Percentiles rank a stretch among this genome's conserved stretches.
These are phyloP conservation scores for Lasaia peninsularis DNA, from an alignment of 1,140 invertebrate species.

Conservation along the genomic window DNA sequence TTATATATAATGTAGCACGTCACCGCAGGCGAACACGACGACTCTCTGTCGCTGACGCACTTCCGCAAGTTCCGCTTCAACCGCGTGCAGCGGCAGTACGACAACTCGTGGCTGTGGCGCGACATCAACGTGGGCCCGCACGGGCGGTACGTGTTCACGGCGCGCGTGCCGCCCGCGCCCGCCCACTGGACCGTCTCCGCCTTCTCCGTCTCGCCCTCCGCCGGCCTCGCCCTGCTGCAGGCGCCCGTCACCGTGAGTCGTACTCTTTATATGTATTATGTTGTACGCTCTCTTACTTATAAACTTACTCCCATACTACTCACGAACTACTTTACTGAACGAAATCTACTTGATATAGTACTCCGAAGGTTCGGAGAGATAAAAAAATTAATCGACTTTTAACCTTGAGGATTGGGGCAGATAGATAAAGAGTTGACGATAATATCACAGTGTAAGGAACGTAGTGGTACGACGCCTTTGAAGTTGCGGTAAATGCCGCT, in stretches of 20 bases:
- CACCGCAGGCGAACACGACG: conserved; percentile 73
- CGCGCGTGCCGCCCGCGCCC: conserved; percentile 84
- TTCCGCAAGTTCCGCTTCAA: conserved; percentile 92
- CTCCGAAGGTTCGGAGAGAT: too few relatives aligned
- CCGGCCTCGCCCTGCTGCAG: conserved; percentile 91
- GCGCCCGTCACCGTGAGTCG: conserved; percentile 85
- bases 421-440: too few relatives aligned
- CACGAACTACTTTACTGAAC: too few relatives aligned
- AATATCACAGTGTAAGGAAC: too few relatives aligned
- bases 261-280: too few relatives aligned
- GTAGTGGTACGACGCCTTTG: too few relatives aligned
- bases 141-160: conserved; percentile 90
- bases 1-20: background rate
- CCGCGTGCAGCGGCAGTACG: conserved; percentile 91
- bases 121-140: conserved; percentile 96
- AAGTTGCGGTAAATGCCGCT: too few relatives aligned
- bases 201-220: conserved; percentile 90
- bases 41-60: conserved; percentile 81
- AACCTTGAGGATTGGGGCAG: too few relatives aligned
- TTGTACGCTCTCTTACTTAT: too few relatives aligned
- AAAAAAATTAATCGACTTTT: too few relatives aligned
- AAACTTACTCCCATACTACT: background rate
- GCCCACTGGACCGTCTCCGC: conserved; percentile 96
- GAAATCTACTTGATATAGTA: too few relatives aligned
- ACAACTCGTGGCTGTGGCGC: conserved; percentile 96